phyloP scores from a whole-genome alignment of 2,797 vertebrate genomes.

The Bufotes viridis region DNA sequence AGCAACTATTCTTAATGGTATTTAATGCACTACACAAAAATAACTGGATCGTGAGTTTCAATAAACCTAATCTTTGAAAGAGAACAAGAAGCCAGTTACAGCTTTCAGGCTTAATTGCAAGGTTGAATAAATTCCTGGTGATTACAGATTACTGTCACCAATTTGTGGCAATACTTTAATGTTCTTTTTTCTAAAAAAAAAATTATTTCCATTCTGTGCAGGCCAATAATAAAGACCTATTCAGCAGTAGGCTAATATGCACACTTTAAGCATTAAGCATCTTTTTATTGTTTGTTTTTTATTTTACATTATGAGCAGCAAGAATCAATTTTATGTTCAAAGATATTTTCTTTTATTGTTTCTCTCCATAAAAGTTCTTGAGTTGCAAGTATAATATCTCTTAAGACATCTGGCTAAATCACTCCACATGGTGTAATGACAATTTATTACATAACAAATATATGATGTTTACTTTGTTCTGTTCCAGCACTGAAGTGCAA shows the following conservation, averaged over 20 bases:
- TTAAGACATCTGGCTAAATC: constrained; percentile 75
- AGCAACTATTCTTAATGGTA: neutral
- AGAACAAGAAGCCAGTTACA: constrained; percentile 44
- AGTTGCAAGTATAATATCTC: constrained; percentile 76
- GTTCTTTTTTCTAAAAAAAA: constrained; percentile 74
- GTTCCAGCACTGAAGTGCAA: constrained; percentile 54
- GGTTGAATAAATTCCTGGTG: constrained; percentile 72
- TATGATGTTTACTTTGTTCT: constrained; percentile 62
- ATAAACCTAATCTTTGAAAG: constrained; percentile 25
- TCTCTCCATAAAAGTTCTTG: constrained; percentile 75
- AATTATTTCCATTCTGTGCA: constrained; percentile 77
- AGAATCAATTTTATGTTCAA: constrained; percentile 75
- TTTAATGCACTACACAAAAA: constrained; percentile 13
- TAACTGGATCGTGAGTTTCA: constrained; percentile 36
- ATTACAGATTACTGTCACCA: constrained; percentile 75
- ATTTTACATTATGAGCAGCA: constrained; percentile 79
- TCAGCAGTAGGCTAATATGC: constrained; percentile 79
- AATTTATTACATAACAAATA: constrained; percentile 72
- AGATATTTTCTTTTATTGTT: constrained; percentile 70
- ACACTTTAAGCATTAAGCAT: constrained; percentile 79
- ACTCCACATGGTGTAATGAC: constrained; percentile 74
- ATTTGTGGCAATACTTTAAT: constrained; percentile 70
- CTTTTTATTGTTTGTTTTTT: constrained; percentile 64
- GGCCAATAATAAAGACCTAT: constrained; percentile 74
- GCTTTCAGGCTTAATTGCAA: constrained; percentile 71